Evolutionary conservation across 2,888 invertebrate genomes (phyloP).

Genomic region (Fissipunctia ypsillon): DNA sequence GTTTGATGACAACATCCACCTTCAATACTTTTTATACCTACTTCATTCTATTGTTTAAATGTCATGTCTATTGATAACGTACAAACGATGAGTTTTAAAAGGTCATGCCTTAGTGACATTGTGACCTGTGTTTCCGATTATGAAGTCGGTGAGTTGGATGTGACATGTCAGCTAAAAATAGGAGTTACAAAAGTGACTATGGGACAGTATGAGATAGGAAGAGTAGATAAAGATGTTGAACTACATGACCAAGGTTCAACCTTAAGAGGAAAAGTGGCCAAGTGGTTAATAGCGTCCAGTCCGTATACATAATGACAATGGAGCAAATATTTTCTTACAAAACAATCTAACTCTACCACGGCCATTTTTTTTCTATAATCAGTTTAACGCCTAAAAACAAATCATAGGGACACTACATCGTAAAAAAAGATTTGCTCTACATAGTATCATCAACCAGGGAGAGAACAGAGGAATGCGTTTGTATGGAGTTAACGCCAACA

Average conservation of each 20-base stretch:
- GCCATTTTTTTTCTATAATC: too few species aligned
- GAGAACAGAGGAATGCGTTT: too few species aligned
- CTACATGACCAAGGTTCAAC: neutral
- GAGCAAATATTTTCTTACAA: too few species aligned
- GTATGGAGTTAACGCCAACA: too few species aligned
- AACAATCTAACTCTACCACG: too few species aligned
- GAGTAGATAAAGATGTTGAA: neutral
- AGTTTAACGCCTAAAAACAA: too few species aligned
- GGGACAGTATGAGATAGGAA: neutral
- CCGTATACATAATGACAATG: too few species aligned
- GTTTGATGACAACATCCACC: conserved; percentile 25
- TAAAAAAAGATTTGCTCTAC: too few species aligned
- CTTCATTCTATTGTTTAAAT: conserved; percentile 17
- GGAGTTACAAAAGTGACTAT: too few species aligned
- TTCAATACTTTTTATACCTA: conserved; percentile 15
- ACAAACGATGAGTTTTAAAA: conserved; percentile 22
- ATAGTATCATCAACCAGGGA: too few species aligned
- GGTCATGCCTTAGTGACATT: conserved; percentile 30
- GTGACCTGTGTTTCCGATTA: conserved; percentile 24
- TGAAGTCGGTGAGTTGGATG: neutral
- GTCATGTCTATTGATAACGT: conserved; percentile 25
- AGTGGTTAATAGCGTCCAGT: too few species aligned
- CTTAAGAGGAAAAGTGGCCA: neutral
- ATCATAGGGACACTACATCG: too few species aligned
- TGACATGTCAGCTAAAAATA: neutral